Percentiles rank a stretch among this genome's conserved stretches.
Conservation (phyloP, 2,888 invertebrate genomes). For the Drosophila robusta region DNA sequence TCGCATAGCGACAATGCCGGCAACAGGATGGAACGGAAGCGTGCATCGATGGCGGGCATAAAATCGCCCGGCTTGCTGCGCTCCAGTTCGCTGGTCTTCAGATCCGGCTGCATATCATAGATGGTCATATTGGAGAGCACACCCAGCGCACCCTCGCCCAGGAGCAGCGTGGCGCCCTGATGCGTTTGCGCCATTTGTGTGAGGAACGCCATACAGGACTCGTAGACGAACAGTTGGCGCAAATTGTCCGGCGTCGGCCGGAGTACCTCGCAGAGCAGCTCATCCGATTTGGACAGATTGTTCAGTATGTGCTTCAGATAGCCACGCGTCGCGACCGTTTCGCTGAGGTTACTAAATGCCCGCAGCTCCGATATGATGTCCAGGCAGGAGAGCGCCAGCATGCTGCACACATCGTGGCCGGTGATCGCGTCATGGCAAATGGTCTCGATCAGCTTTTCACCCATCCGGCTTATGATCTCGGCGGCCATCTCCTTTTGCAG, state of each 20-base stretch:
- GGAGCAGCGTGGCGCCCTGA: slow-evolving; percentile 88
- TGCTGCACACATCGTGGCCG: slow-evolving; percentile 95
- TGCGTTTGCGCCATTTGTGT: slow-evolving; percentile 89
- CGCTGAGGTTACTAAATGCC: slow-evolving; percentile 88
- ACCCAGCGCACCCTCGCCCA: slow-evolving; percentile 87
- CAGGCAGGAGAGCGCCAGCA: slow-evolving; percentile 93
- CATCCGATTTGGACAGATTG: slow-evolving; percentile 91
- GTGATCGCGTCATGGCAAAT: slow-evolving; percentile 94
- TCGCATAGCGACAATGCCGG: slow-evolving; percentile 93
- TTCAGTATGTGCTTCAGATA: slow-evolving; percentile 94
- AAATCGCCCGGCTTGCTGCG: slow-evolving; percentile 84
- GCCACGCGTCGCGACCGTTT: slow-evolving; percentile 87
- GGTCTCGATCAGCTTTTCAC: slow-evolving; percentile 92
- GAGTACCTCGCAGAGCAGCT: slow-evolving; percentile 88
- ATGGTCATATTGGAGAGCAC: slow-evolving; percentile 89
- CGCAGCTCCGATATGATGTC: slow-evolving; percentile 92
- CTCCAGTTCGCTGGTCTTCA: slow-evolving; percentile 80
- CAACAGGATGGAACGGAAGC: slow-evolving; percentile 93
- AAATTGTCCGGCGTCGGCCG: slow-evolving; percentile 89
- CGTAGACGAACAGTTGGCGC: slow-evolving; percentile 93
- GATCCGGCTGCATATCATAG: slow-evolving; percentile 90
- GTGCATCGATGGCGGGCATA: slow-evolving; percentile 88
- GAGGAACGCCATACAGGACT: slow-evolving; percentile 93
- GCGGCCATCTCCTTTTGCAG: slow-evolving; percentile 84
- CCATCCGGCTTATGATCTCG: slow-evolving; percentile 90